A percentile compares a stretch with the other conserved stretches of the same genome.
These are phyloP conservation scores for Paramormyrops kingsleyae DNA, from an alignment of 2,113 vertebrate genomes.

Conservation along the genomic window DNA sequence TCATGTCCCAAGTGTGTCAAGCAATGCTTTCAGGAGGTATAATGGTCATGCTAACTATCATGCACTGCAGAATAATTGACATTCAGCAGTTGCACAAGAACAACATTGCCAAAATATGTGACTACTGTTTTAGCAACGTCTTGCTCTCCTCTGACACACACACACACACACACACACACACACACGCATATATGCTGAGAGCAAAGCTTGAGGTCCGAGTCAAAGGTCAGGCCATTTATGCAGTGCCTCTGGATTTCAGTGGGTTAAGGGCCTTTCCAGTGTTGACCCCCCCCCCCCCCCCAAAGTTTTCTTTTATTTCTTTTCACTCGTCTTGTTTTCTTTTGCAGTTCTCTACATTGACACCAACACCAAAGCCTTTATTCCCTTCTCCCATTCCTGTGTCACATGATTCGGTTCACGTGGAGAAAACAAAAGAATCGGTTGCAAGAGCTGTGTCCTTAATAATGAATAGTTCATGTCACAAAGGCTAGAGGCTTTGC, in stretches of 20 bases:
- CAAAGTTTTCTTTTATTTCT: neutral
- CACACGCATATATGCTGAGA: neutral
- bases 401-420: neutral
- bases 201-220: neutral
- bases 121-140: neutral
- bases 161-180: neutral
- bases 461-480: constrained; percentile 55
- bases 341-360: neutral
- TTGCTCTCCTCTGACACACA: neutral
- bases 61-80: neutral
- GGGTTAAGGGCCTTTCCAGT: neutral
- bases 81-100: neutral
- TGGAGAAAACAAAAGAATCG: neutral
- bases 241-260: neutral
- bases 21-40: neutral
- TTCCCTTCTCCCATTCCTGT: neutral
- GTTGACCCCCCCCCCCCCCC: neutral
- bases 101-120: neutral
- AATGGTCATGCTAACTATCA: neutral
- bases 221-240: neutral
- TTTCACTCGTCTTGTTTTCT: neutral
- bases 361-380: neutral
- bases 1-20: neutral
- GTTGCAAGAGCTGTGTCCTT: constrained; percentile 40
- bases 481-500: constrained; percentile 38